Conservation (phyloP, 2,797 vertebrate species). For the Menidia menidia region DNA sequence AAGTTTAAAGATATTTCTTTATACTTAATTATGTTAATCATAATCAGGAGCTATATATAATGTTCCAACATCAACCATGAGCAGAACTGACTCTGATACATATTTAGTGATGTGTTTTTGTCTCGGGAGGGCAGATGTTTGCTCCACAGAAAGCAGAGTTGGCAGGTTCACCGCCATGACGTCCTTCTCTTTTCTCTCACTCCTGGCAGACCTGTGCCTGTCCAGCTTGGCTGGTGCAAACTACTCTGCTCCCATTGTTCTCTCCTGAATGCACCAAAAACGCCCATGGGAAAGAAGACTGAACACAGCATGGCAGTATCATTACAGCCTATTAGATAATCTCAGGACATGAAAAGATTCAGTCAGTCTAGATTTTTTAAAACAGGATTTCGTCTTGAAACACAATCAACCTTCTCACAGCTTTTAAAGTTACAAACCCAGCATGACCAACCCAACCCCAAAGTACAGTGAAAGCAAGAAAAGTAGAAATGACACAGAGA, state of each 20-base stretch:
- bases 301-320: slow-evolving; percentile 59
- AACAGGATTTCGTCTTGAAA: slow-evolving; percentile 44
- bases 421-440: slow-evolving; percentile 12
- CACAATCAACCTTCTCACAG: slow-evolving; percentile 1
- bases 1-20: slow-evolving; percentile 21
- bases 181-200: slow-evolving; percentile 39
- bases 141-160: slow-evolving; percentile 62
- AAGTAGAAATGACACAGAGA: background rate
- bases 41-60: slow-evolving; percentile 8
- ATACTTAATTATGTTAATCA: slow-evolving; percentile 39
- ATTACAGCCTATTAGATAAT: slow-evolving; percentile 70
- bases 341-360: slow-evolving; percentile 67
- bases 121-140: slow-evolving; percentile 59
- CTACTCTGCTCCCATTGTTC: slow-evolving; percentile 64
- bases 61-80: slow-evolving; percentile 30
- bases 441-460: slow-evolving; percentile 4
- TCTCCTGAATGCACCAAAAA: slow-evolving; percentile 69
- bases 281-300: slow-evolving; percentile 62
- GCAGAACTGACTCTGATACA: slow-evolving; percentile 21
- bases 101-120: slow-evolving; percentile 21
- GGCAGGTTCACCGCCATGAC: slow-evolving; percentile 52
- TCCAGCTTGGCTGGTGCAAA: slow-evolving; percentile 61
- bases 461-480: background rate
- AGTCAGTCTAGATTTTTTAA: slow-evolving; percentile 67
- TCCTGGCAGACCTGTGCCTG: slow-evolving; percentile 73